Conservation (phyloP, 2,888 invertebrate species). For the Lamproptera curius region DNA sequence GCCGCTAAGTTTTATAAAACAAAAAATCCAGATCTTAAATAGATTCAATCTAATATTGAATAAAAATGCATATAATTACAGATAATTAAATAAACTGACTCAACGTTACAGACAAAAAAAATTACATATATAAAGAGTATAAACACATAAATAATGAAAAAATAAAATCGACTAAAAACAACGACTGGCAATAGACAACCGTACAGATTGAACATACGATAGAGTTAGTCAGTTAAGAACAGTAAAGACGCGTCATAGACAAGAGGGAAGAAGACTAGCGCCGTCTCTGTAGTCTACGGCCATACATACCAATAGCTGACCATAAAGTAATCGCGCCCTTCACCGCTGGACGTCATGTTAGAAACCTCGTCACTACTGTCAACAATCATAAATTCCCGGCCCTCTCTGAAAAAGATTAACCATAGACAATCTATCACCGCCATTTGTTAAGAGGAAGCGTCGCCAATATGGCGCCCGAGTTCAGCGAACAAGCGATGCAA, state of each 20-base stretch:
- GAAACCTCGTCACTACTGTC: conserved; percentile 64
- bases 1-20: too few relatives aligned
- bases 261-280: too few relatives aligned
- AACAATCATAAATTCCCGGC: conserved; percentile 60
- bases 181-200: conserved; percentile 1
- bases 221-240: conserved; percentile 23
- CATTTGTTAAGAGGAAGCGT: conserved; percentile 19
- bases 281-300: neutral
- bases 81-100: too few relatives aligned
- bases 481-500: conserved; percentile 26
- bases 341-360: conserved; percentile 49
- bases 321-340: conserved; percentile 61
- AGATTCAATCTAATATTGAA: neutral
- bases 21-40: too few relatives aligned
- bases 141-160: too few relatives aligned
- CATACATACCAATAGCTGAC: conserved; percentile 68
- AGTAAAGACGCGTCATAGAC: neutral
- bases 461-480: conserved; percentile 22
- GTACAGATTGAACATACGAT: conserved; percentile 15
- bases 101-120: too few relatives aligned
- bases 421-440: conserved; percentile 35
- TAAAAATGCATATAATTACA: neutral
- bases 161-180: neutral
- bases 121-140: too few relatives aligned
- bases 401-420: conserved; percentile 65